Evolutionary conservation across 2,113 vertebrate species (phyloP), one percentile per base, ranked within the genome.

Genomic region (Cinclus cinclus): DNA sequence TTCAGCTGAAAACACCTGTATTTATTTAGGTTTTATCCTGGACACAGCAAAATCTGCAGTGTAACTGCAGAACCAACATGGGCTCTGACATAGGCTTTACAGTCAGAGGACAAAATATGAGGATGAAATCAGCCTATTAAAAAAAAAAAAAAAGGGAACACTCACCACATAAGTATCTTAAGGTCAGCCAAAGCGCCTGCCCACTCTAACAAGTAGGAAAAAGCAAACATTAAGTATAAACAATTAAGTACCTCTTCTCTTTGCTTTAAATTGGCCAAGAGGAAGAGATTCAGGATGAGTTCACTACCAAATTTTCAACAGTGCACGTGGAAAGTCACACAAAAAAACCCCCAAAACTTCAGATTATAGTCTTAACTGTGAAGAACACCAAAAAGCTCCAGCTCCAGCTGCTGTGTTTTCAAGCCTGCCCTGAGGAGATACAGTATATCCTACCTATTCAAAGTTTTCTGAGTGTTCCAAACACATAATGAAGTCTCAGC

Each of bases 121-220:
- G 35, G 11, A 47, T 39, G 10, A 86, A 90, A 80, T 59, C 30
- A 70, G 35, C 15, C 42, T 12, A 2, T 4, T 7, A 15, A 30
- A 31, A 59, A 27, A 55, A 30, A 27, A 58, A 76, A 44, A 42
- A n/a, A n/a, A 25, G 13, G 14, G 59, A 76, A 73, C 33, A 78
- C 37, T 62, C 58, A 68, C 16, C 42, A 73, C 13, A 21, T 77
- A 37, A 50, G 63, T 15, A 47, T 65, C 63, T 50, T 50, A 74
- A 62, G 35, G n/a, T 73, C 70, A 95, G 58, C 41, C 46, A 85
- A 86, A 71, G 63, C 46, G 76, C 69, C 56, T 84, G 46, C n/a
- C 27, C 37, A 35, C 14, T 55, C 20, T 64, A 69, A 56, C 8
- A 85, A 65, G 19, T 24, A 78, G 55, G 69, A 39, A 59, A 75